Evolutionary conservation across 1,140 invertebrate species (phyloP).

Genomic region (Neodiprion virginianus): DNA sequence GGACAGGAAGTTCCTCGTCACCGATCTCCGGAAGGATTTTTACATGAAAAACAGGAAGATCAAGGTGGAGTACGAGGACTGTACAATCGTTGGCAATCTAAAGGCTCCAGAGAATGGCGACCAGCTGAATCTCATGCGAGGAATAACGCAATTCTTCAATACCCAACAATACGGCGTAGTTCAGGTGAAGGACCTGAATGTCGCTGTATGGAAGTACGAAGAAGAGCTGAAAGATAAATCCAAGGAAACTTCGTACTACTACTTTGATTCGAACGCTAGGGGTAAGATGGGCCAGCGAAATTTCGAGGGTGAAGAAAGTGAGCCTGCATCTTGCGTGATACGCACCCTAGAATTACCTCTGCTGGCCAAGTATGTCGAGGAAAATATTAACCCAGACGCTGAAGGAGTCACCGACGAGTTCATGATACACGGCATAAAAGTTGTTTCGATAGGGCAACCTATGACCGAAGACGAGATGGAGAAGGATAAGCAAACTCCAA

Average conservation of each 20-base stretch:
- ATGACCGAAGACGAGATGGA: conserved; percentile 50
- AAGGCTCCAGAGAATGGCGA: conserved; percentile 20
- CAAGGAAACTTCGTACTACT: conserved; percentile 40
- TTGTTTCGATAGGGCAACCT: conserved; percentile 31
- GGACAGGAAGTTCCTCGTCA: conserved; percentile 31
- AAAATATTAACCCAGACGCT: conserved; percentile 22
- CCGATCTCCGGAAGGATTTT: conserved; percentile 41
- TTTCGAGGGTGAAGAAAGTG: conserved; percentile 20
- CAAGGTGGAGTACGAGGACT: conserved; percentile 43
- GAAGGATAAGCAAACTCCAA: conserved; percentile 36
- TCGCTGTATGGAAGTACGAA: conserved; percentile 48
- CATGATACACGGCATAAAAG: conserved; percentile 44
- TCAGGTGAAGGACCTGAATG: conserved; percentile 32
- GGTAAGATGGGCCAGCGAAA: conserved; percentile 27
- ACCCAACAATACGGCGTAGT: conserved; percentile 43
- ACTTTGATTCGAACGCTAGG: conserved; percentile 44
- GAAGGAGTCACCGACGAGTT: conserved; percentile 31
- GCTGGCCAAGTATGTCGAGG: conserved; percentile 34
- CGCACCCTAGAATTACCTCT: conserved; percentile 33
- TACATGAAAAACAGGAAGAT: conserved; percentile 46
- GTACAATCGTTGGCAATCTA: conserved; percentile 36
- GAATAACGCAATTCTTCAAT: conserved; percentile 43
- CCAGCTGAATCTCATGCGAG: conserved; percentile 30
- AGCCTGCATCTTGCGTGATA: conserved; percentile 38
- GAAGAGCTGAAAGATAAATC: conserved; percentile 41